These are phyloP conservation scores for Diploptera punctata DNA, from an alignment of 2,888 invertebrate genomes.

Conservation along the genomic window DNA sequence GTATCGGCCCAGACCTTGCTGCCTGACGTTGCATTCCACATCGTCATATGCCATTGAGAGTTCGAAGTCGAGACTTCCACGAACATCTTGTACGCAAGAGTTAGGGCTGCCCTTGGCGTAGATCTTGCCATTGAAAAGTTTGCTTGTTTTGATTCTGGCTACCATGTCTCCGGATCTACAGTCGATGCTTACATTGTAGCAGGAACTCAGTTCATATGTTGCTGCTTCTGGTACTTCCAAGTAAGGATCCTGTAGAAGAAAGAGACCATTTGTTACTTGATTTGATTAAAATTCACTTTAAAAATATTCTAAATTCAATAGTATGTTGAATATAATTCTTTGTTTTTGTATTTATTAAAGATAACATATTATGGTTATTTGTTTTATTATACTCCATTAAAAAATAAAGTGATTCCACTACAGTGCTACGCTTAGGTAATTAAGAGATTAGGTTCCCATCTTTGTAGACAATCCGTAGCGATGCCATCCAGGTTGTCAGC, in stretches of 20 bases:
- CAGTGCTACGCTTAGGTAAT: no score
- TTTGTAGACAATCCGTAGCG: no score
- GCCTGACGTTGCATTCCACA: slow-evolving; percentile 90
- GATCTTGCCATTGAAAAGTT: slow-evolving; percentile 92
- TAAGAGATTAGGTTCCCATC: no score
- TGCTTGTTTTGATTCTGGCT: slow-evolving; percentile 89
- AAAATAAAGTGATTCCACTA: no score
- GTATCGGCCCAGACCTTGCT: slow-evolving; percentile 85
- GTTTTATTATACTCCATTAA: no score
- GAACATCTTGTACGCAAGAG: slow-evolving; percentile 89
- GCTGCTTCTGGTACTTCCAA: slow-evolving; percentile 90
- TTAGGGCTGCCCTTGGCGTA: slow-evolving; percentile 95
- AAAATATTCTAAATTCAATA: no score
- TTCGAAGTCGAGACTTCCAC: slow-evolving; percentile 88
- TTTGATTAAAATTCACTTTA: no score
- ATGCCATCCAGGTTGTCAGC: no score
- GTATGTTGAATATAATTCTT: no score
- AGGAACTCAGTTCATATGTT: slow-evolving; percentile 90
- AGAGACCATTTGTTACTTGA: no score
- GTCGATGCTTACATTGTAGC: slow-evolving; percentile 94
- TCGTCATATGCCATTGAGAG: slow-evolving; percentile 92
- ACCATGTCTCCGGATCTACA: slow-evolving; percentile 94
- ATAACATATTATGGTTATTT: no score
- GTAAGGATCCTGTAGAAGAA: slow-evolving; percentile 81
- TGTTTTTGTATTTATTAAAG: no score